These are phyloP conservation scores for Nanorana parkeri DNA, from an alignment of 2,113 vertebrate species.

Conservation along the genomic window DNA sequence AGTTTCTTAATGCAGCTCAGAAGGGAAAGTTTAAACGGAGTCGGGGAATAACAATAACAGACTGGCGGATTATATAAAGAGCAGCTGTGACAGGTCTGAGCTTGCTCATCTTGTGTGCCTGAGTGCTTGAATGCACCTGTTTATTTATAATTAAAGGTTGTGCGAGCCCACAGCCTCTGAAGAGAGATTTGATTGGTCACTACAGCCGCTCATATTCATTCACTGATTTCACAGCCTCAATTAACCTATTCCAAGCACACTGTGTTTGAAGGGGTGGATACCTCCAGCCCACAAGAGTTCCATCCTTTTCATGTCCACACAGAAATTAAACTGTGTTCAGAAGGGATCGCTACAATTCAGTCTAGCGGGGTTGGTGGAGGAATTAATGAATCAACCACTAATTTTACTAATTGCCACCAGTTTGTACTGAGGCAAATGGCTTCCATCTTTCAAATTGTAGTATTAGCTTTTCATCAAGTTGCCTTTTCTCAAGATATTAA, in stretches of 20 bases:
- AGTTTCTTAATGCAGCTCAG: not conserved
- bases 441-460: too few relatives aligned
- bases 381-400: not conserved
- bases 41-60: not conserved
- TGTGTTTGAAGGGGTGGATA: too few relatives aligned
- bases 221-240: not conserved
- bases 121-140: constrained; percentile 9
- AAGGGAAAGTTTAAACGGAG: not conserved
- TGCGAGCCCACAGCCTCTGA: not conserved
- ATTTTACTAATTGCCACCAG: too few relatives aligned
- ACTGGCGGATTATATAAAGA: not conserved
- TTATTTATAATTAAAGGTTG: constrained; percentile 27
- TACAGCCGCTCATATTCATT: not conserved
- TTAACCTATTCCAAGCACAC: not conserved
- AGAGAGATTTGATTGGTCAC: not conserved
- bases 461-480: too few relatives aligned
- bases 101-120: not conserved
- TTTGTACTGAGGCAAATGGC: too few relatives aligned
- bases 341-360: not conserved
- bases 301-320: too few relatives aligned
- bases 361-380: not conserved
- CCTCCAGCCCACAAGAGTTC: too few relatives aligned
- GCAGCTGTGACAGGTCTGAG: constrained; percentile 1
- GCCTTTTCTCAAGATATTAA: too few relatives aligned
- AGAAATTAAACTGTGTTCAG: not conserved